Percentiles rank a stretch among this genome's conserved stretches.
phyloP scores from a whole-genome alignment of 2,797 vertebrate species.

The Pelodytes ibericus region DNA sequence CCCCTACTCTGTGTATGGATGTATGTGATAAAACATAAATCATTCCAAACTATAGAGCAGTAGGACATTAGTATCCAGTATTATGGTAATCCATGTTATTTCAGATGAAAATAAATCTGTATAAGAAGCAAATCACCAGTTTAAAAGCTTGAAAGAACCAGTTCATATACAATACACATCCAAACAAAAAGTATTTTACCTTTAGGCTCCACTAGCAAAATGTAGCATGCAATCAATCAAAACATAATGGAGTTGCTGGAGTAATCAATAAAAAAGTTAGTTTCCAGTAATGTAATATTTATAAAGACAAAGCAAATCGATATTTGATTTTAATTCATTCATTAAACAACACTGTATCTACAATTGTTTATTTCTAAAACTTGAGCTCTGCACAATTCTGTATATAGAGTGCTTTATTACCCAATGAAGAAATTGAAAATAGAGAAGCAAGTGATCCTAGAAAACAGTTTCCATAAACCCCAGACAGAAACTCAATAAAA shows the following conservation, averaged over 20 bases:
- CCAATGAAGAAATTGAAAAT: neutral
- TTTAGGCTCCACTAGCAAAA: neutral
- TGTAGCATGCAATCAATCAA: conserved; percentile 1
- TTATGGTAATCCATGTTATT: no score
- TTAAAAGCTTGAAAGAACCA: neutral
- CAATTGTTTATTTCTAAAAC: neutral
- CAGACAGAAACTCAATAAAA: no score
- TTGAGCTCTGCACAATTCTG: neutral
- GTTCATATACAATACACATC: neutral
- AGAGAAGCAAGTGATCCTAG: neutral
- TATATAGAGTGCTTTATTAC: neutral
- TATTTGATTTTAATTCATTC: conserved; percentile 1
- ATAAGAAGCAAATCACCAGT: no score
- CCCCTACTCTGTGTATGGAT: no score
- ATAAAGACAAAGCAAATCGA: neutral
- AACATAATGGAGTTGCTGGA: conserved; percentile 4
- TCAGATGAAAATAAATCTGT: no score
- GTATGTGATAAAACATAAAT: no score
- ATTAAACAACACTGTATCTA: neutral
- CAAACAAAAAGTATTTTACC: neutral
- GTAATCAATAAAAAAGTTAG: conserved; percentile 3
- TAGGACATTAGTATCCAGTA: no score
- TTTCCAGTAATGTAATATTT: neutral
- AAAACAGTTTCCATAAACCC: neutral
- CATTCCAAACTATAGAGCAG: no score